A percentile compares a stretch with the other conserved stretches of the same genome.
Evolutionary conservation across 2,797 vertebrate genomes (phyloP).

Genomic region (Anguilla marmorata): DNA sequence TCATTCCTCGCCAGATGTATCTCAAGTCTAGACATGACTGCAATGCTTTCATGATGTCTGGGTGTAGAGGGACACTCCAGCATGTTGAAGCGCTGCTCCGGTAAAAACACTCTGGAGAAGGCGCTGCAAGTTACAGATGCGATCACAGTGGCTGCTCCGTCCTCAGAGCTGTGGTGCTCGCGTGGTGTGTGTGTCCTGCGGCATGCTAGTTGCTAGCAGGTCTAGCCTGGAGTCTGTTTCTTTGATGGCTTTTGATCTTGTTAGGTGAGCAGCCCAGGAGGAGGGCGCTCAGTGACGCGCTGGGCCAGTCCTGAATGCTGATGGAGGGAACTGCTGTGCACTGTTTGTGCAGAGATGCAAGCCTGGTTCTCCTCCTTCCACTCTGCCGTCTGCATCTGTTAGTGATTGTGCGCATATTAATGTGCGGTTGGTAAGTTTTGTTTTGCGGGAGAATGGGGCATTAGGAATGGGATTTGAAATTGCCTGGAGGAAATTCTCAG

Average conservation of each 20-base stretch:
- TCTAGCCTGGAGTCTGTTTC: constrained; percentile 53
- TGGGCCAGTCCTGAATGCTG: constrained; percentile 47
- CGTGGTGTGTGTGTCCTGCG: constrained; percentile 30
- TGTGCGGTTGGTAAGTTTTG: background rate
- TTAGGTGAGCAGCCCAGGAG: constrained; percentile 49
- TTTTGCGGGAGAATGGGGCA: background rate
- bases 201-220: constrained; percentile 48
- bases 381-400: background rate
- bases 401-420: background rate
- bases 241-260: constrained; percentile 53
- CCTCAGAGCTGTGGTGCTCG: constrained; percentile 45
- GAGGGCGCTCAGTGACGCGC: background rate
- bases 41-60: constrained; percentile 42
- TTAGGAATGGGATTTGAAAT: background rate
- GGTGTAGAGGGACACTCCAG: constrained; percentile 33
- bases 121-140: constrained; percentile 49
- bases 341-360: background rate
- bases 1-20: background rate
- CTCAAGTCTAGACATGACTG: constrained; percentile 40
- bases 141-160: constrained; percentile 53
- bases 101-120: constrained; percentile 45
- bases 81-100: constrained; percentile 45
- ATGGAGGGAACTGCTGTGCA: background rate
- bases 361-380: background rate
- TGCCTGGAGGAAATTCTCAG: constrained; percentile 9